A percentile compares a stretch with the other conserved stretches of the same genome.
Conservation (phyloP, 2,113 vertebrate species). For the Sigmodon hispidus region DNA sequence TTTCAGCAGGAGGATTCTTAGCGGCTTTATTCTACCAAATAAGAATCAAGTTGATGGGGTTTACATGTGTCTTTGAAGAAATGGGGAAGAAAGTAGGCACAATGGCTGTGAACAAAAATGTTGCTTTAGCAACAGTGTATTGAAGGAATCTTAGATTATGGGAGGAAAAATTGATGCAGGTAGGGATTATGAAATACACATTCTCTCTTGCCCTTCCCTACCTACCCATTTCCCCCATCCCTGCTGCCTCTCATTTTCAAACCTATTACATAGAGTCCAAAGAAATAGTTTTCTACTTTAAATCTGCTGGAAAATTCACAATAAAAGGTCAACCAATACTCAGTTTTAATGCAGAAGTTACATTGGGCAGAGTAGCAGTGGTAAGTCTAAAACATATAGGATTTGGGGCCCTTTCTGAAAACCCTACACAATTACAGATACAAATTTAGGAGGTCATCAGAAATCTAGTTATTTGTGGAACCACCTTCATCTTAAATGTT, state of each 20-base stretch:
- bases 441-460: neutral
- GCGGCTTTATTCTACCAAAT: neutral
- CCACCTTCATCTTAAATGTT: constrained; percentile 18
- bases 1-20: neutral
- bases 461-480: neutral
- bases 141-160: neutral
- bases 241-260: neutral
- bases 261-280: neutral
- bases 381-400: neutral
- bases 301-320: neutral
- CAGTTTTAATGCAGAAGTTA: no score
- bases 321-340: neutral
- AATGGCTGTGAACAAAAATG: neutral
- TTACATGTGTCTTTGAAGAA: constrained; percentile 59
- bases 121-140: neutral
- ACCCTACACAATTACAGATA: neutral
- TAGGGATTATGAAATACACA: neutral
- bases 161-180: neutral
- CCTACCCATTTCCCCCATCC: neutral
- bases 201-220: neutral
- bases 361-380: neutral
- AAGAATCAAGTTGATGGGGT: constrained; percentile 15
- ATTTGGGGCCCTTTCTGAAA: neutral
- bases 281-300: constrained; percentile 1
- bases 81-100: constrained; percentile 1